A percentile compares a stretch with the other conserved stretches of the same genome.
phyloP scores from a whole-genome alignment of 2,888 invertebrate genomes.

The Cordylochernes scorpioides region DNA sequence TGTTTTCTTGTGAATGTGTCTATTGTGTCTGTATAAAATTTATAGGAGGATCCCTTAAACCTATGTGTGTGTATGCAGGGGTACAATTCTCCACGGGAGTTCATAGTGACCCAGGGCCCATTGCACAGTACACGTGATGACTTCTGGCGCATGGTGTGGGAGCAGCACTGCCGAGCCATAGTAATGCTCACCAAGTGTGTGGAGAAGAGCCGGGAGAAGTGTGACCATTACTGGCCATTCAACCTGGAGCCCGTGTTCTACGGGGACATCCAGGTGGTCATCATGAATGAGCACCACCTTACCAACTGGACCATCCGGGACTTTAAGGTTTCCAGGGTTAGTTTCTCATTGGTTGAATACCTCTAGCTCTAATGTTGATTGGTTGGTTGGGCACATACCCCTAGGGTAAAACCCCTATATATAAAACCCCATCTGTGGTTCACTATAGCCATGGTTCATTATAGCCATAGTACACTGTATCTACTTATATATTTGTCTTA shows the following conservation, averaged over 20 bases:
- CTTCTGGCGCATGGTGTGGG: slow-evolving; percentile 99
- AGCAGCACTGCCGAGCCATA: slow-evolving; percentile 77
- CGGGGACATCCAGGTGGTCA: slow-evolving; percentile 73
- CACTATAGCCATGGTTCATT: too few species aligned
- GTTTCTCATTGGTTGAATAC: too few species aligned
- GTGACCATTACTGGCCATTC: slow-evolving; percentile 81
- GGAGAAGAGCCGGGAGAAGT: slow-evolving; percentile 37
- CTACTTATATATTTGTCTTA: too few species aligned
- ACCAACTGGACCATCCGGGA: slow-evolving; percentile 89
- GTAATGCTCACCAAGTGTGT: slow-evolving; percentile 89
- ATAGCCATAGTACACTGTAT: too few species aligned
- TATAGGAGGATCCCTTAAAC: too few species aligned
- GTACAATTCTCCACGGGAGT: slow-evolving; percentile 79
- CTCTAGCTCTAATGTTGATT: too few species aligned
- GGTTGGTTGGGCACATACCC: too few species aligned
- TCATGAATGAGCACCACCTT: slow-evolving; percentile 70
- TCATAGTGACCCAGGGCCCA: slow-evolving; percentile 90
- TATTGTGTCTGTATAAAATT: too few species aligned
- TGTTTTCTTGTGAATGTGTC: too few species aligned
- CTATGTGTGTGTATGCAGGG: slow-evolving; percentile 34
- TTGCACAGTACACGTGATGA: slow-evolving; percentile 85
- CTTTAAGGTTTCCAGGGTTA: slow-evolving; percentile 37
- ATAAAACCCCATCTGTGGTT: too few species aligned
- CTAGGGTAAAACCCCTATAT: too few species aligned
- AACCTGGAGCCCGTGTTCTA: slow-evolving; percentile 82